Evolutionary conservation across 2,888 invertebrate genomes (phyloP).

Genomic region (Troilus luridus): DNA sequence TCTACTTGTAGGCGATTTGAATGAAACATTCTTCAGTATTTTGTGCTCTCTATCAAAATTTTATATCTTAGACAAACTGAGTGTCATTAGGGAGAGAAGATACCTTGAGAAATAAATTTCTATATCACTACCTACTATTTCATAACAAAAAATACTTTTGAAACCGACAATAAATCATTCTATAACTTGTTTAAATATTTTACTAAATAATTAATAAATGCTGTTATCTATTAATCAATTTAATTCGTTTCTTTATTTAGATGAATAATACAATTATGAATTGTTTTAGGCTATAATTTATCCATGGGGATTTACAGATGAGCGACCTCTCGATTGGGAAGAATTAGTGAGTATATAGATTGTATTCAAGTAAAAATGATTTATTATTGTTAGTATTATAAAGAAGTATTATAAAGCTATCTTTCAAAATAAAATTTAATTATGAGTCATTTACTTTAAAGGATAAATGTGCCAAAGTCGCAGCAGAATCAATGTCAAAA

Average conservation of each 20-base stretch:
- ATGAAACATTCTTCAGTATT: background rate
- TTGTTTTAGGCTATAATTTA: conserved; percentile 81
- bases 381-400: background rate
- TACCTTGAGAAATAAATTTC: background rate
- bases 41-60: background rate
- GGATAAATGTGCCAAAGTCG: conserved; percentile 60
- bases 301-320: conserved; percentile 83
- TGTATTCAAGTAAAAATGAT: background rate
- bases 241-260: background rate
- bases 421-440: background rate
- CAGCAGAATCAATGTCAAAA: conserved; percentile 59
- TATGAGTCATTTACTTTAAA: background rate
- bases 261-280: background rate
- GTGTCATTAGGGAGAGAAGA: background rate
- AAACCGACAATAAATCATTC: too few relatives aligned
- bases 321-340: conserved; percentile 75
- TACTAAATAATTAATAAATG: background rate
- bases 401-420: background rate
- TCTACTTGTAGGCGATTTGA: background rate
- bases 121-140: background rate
- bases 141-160: too few relatives aligned
- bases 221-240: too few relatives aligned
- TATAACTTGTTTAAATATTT: background rate
- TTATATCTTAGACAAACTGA: background rate
- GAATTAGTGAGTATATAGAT: conserved; percentile 76